Evolutionary conservation across 2,888 invertebrate genomes (phyloP), one percentile per base, ranked within the genome.

Genomic region (Taenaris catops): DNA sequence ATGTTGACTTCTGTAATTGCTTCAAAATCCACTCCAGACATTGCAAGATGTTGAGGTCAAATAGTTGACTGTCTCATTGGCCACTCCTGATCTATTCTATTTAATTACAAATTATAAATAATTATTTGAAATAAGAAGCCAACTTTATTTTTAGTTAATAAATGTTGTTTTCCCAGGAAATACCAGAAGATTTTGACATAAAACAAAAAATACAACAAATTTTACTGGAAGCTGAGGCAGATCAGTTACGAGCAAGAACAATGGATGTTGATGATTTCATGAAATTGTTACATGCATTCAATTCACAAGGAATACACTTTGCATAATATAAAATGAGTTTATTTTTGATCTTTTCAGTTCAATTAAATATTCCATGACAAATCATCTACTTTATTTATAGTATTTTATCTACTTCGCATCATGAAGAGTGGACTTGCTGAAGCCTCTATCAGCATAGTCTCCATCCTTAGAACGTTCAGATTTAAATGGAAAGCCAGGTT

Each of bases 221-320:
- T 53, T 83, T 99, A 47, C 74, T 75, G 38, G 89, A 88, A 34
- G 88, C 89, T 38, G 89, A 89, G 44, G 93, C 93, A 58, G 92
- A 91, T 34, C 89, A 93, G 49, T 92, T 92, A 70, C 89, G 99
- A 59, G 96, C 99, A 0, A 88, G 99, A 56, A 93, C 92, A 2
- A 96, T 99, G 98, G 97, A 98, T 63, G 93, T 95, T 50, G 98
- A 99, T 84, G 98, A 99, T 68, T 99, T 99, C 66, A 93, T 98
- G 83, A 89, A 89, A 46, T 79, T 98, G 36, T 79, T 98, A 55
- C 91, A 94, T 72, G 93, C 92, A 18, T 98, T 98, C 69, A 99
- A 99, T 78, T 89, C 90, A 33, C 93, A 94, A 72, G 98, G 97
- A 58, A 94, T 99, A 68, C 98, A 99, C 88, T 99, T 99, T 86